A percentile compares a stretch with the other conserved stretches of the same genome.
Evolutionary conservation across 2,888 invertebrate species (phyloP).

Genomic region (Nemapogon koenigi): DNA sequence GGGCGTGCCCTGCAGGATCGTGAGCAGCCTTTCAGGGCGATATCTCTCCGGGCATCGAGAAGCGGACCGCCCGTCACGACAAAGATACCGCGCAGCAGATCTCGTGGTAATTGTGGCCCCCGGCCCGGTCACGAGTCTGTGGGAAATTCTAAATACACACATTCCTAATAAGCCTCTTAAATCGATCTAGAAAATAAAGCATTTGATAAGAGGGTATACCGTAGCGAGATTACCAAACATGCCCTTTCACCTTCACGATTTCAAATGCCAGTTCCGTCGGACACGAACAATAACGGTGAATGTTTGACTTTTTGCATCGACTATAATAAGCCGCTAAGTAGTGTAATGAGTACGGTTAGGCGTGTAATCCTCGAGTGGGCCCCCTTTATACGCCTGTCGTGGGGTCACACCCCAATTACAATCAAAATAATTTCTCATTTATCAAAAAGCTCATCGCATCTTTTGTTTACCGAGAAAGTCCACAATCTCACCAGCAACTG

Average conservation of each 20-base stretch:
- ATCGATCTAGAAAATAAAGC: too few relatives aligned
- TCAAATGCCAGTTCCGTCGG: constrained; percentile 23
- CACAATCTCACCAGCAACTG: constrained; percentile 22
- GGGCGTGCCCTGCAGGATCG: constrained; percentile 41
- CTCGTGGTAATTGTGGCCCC: constrained; percentile 49
- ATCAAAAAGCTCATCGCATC: constrained; percentile 18
- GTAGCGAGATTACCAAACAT: constrained; percentile 15
- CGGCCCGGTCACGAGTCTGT: constrained; percentile 37
- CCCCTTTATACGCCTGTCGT: constrained; percentile 28
- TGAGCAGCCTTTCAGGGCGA: constrained; percentile 57
- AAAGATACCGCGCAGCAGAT: constrained; percentile 42
- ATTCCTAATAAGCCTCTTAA: too few relatives aligned
- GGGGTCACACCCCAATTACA: constrained; percentile 35
- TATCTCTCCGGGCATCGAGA: constrained; percentile 54
- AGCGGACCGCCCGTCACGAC: constrained; percentile 58
- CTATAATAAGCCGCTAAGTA: constrained; percentile 47
- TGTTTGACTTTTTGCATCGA: constrained; percentile 40
- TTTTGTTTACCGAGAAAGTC: constrained; percentile 25
- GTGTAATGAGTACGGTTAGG: constrained; percentile 38
- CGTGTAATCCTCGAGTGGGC: constrained; percentile 43
- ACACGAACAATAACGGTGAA: constrained; percentile 17
- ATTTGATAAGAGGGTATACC: too few relatives aligned
- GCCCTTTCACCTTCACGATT: constrained; percentile 28
- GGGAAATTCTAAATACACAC: too few relatives aligned
- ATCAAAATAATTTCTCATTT: constrained; percentile 26